phyloP scores from a whole-genome alignment of 2,113 vertebrate genomes.

The Delphinus delphis region DNA sequence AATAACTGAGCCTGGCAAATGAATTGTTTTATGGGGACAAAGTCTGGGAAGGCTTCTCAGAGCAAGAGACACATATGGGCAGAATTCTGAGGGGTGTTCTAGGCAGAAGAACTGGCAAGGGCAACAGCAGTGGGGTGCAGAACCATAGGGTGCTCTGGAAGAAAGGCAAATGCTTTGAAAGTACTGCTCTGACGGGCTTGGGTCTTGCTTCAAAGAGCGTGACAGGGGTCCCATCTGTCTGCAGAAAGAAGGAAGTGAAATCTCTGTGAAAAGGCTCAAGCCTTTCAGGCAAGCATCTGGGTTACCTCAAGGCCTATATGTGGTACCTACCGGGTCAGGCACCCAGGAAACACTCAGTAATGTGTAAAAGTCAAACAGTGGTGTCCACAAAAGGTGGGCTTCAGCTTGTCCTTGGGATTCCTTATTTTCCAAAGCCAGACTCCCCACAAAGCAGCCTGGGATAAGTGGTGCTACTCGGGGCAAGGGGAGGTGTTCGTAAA shows the following conservation, averaged over 20 bases:
- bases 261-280: neutral
- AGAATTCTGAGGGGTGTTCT: neutral
- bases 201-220: neutral
- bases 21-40: neutral
- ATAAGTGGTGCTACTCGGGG: neutral
- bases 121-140: neutral
- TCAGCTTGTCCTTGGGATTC: neutral
- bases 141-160: neutral
- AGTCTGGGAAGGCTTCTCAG: neutral
- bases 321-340: neutral
- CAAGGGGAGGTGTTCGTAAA: neutral
- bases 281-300: neutral
- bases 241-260: constrained; percentile 70
- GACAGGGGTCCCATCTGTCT: neutral
- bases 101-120: neutral
- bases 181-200: neutral
- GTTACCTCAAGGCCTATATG: neutral
- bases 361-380: neutral
- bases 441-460: neutral
- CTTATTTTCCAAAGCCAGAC: neutral
- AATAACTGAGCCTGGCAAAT: neutral
- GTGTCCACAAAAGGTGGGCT: neutral
- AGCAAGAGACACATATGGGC: neutral
- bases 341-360: neutral
- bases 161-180: neutral